Evolutionary conservation across 2,888 invertebrate species (phyloP), one percentile per base, ranked within the genome.

Genomic region (Eilema depressum): DNA sequence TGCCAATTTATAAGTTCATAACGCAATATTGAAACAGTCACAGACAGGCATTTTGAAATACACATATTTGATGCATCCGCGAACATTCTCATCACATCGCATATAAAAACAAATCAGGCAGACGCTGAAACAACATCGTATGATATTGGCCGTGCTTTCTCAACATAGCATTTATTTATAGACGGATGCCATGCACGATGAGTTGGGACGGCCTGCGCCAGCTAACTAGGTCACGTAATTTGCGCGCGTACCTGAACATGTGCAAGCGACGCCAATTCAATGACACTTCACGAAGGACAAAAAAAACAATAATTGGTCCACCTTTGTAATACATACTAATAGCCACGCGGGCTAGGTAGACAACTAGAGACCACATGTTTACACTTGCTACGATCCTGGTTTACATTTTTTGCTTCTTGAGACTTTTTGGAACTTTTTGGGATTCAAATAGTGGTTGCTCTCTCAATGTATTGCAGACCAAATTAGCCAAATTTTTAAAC

Each of bases 171-270:
- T 85, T 85, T 92, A 92, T 92, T 89, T 91, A 88, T 91, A 92
- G 91, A 86, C 87, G 86, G 88, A 89, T 89, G 86, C 84, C 82
- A 85, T 85, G 86, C 83, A 84, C 83, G 85, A 84, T 85, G 88
- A 81, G 90, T 85, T 86, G 87, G 83, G 86, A 85, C 86, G 87
- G 76, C 78, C 79, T 87, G 84, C 75, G 78, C 86, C 83, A 85
- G 85, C 86, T 78, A 93, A 93, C 89, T 94, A 91, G 94, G 94
- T 94, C 93, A 92, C 88, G 88, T 89, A 89, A 90, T 91, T 89
- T 89, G 88, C 85, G 84, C 87, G 84, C 80, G 80, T 80, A 82
- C 79, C 82, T 82, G 78, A 86, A 85, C 84, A 86, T 85, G 86
- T 86, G 82, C 78, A 85, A 80, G 86, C 84, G 78, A 69, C 70